Evolutionary conservation across 2,113 vertebrate species (phyloP), one percentile per base, ranked within the genome.

Genomic region (Mungos mungo): DNA sequence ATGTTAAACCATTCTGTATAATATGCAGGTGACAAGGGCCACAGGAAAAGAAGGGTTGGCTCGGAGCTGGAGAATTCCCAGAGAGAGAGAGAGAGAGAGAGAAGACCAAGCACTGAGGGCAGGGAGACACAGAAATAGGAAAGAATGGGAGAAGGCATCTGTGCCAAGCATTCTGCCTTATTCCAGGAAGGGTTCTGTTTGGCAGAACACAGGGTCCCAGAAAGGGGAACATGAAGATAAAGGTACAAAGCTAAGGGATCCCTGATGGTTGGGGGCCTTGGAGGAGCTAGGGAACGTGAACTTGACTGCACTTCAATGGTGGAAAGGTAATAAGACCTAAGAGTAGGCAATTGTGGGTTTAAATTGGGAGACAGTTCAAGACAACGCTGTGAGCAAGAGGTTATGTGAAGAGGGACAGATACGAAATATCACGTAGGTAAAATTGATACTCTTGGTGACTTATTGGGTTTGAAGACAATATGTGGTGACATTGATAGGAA

Each of bases 311-410:
- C 16, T 31, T 52, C 10, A 27, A 27, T 4, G 12, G 19, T 63
- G 50, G 23, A 27, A 50, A 81, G 38, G 31, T 7, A 12, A 10
- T 13, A 4, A 45, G 18, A 66, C 45, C 0, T 0, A 45, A 33
- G 63, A 16, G 47, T 18, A 23, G 41, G 29, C 0, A 2, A 0
- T 3, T 54, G 11, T 13, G 76, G 1, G 54, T 45, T 69, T 52
- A 19, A 38, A 27, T 10, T 11, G 71, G 38, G 11, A 93, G 57
- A 65, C 3, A 13, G 35, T 84, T 80, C 19, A 27, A 80, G 18
- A 41, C 19, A 25, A 57, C 47, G 16, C 27, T 23, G 19, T 8
- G 27, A 29, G 14, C 4, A 15, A 90, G 50, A 21, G 47, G 3
- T 35, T 31, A 3, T 16, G 12, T 13, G 16, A 74, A 31, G 29